Evolutionary conservation across 2,888 invertebrate species (phyloP), one percentile per base, ranked within the genome.

Genomic region (Clepsis dumicolana): DNA sequence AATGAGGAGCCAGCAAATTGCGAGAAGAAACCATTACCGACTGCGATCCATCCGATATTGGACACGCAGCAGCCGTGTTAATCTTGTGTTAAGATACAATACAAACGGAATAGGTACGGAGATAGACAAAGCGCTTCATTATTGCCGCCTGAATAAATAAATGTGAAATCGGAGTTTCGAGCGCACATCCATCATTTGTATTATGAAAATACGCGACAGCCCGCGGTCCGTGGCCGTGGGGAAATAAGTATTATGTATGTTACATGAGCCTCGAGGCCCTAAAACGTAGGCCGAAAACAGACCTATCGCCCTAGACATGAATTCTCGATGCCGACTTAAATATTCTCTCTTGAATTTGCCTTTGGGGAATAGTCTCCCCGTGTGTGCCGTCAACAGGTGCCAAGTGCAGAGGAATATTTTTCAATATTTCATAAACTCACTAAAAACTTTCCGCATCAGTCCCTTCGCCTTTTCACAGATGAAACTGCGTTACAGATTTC

Each of bases 401-500:
- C 38, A 41, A 50, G 57, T 10, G 53, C 14, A 48, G 18, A n/a
- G 14, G 8, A 32, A 54, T 38, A 52, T 48, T 56, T 35, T 48
- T 56, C 16, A 50, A 62, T 67, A 67, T 62, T 67, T 61, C 73
- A 78, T 73, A 70, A 62, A 32, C 56, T 38, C 70, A 48, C 64
- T 62, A 68, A 70, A 64, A 71, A 64, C 65, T 27, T 61, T 61
- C 59, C 25, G 41, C 65, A 60, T 60, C n/a, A 50, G 56, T 66
- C 48, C 32, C 54, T n/a, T 65, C 48, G 35, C 32, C 29, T 52
- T 10, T 57, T 68, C 41, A 24, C 41, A 59, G 25, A 53, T 38
- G 57, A 54, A 65, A 52, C 25, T 68, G 52, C 65, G 69, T 63
- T 70, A 74, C 71, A 76, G 76, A 84, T 83, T 84, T 84, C 82